Percentiles rank a stretch among this genome's conserved stretches.
Evolutionary conservation across 1,140 invertebrate species (phyloP).

Genomic region (Drosophila bocqueti): DNA sequence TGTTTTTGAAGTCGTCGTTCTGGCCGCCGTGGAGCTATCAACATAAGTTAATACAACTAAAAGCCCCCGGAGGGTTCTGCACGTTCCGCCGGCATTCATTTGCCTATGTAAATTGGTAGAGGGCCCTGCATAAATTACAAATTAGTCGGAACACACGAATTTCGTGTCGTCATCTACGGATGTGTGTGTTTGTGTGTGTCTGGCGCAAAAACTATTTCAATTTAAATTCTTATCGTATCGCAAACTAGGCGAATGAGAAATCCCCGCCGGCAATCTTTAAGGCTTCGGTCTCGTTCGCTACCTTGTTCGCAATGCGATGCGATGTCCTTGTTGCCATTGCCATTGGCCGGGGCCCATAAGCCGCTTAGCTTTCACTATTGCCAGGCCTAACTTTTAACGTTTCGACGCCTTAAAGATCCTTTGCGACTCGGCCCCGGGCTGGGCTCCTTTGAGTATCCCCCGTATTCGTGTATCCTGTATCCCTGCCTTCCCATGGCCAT

Average conservation of each 20-base stretch:
- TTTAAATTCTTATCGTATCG: conserved; percentile 72
- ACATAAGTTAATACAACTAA: conserved; percentile 50
- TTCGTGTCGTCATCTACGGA: conserved; percentile 43
- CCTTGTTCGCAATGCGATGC: conserved; percentile 31
- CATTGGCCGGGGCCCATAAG: conserved; percentile 48
- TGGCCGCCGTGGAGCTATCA: conserved; percentile 17
- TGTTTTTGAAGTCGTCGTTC: conserved; percentile 11
- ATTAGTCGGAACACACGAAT: conserved; percentile 59
- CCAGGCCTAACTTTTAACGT: conserved; percentile 78
- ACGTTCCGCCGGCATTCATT: conserved; percentile 43
- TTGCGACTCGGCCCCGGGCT: conserved; percentile 5
- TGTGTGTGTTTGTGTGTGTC: neutral
- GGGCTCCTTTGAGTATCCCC: conserved; percentile 15
- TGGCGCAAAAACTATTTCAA: conserved; percentile 69
- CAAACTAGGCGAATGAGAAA: conserved; percentile 49
- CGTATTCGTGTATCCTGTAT: conserved; percentile 11
- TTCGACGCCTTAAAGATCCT: conserved; percentile 72
- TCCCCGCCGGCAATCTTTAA: conserved; percentile 45
- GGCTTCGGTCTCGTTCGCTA: conserved; percentile 14
- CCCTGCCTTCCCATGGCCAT: neutral
- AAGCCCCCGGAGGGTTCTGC: conserved; percentile 22
- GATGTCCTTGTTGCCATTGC: conserved; percentile 40
- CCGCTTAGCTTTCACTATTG: conserved; percentile 74
- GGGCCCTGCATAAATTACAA: conserved; percentile 62
- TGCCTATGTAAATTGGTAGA: conserved; percentile 60